Conservation (phyloP, 2,113 vertebrate species). For the Rana temporaria region DNA sequence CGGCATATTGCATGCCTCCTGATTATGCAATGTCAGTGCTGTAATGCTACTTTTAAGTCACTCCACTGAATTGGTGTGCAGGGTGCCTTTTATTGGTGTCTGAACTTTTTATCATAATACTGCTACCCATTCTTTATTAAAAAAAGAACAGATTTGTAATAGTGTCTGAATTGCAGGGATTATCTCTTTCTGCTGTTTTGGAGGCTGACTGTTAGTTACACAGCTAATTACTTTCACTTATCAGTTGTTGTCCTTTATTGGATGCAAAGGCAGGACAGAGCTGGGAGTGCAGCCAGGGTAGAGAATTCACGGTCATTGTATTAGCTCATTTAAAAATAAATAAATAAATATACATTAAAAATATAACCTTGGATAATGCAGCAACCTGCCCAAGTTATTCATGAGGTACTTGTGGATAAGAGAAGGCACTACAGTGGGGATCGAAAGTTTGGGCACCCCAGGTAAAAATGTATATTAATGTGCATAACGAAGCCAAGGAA, state of each 20-base stretch:
- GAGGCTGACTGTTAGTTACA: constrained; percentile 4
- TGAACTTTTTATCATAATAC: constrained; percentile 1
- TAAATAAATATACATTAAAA: neutral
- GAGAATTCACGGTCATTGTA: neutral
- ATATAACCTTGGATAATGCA: constrained; percentile 1
- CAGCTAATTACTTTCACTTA: constrained; percentile 33
- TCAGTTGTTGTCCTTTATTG: constrained; percentile 15
- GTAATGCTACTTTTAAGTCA: constrained; percentile 46
- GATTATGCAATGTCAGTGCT: constrained; percentile 61
- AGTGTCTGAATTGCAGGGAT: neutral
- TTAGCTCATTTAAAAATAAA: neutral
- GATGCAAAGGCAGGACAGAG: constrained; percentile 3
- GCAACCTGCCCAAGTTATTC: neutral
- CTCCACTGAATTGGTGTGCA: constrained; percentile 49
- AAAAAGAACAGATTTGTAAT: constrained; percentile 3
- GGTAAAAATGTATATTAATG: too few relatives aligned
- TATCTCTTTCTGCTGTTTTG: constrained; percentile 5
- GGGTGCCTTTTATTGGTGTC: constrained; percentile 3
- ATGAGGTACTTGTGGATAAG: too few relatives aligned
- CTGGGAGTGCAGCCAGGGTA: constrained; percentile 13
- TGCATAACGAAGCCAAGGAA: too few relatives aligned
- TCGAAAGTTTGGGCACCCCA: too few relatives aligned
- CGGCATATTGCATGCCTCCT: constrained; percentile 58
- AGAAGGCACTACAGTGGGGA: too few relatives aligned
- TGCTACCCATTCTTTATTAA: neutral